A percentile compares a stretch with the other conserved stretches of the same genome.
Conservation (phyloP, 2,888 invertebrate species). For the Apodemia mormo region DNA sequence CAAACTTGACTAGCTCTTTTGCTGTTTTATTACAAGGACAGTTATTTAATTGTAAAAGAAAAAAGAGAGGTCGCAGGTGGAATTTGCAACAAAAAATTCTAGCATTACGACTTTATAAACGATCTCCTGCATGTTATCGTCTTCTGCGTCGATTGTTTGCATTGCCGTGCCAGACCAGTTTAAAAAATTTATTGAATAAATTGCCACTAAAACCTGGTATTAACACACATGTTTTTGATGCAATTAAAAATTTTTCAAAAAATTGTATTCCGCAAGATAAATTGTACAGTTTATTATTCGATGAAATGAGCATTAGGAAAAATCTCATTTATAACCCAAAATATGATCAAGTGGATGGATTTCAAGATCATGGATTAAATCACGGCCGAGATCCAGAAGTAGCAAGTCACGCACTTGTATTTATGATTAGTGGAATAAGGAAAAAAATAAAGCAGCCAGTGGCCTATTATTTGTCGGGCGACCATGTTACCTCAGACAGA, state of each 20-base stretch:
- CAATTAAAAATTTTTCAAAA: not conserved
- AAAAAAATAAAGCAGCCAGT: not conserved
- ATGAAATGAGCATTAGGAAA: conserved; percentile 2
- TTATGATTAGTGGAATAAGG: no score
- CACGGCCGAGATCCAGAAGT: no score
- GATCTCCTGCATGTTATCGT: no score
- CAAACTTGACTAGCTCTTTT: no score
- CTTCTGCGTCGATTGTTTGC: not conserved
- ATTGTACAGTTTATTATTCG: not conserved
- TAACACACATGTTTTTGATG: not conserved
- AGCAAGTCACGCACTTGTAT: no score
- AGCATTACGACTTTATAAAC: not conserved
- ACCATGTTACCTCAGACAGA: not conserved
- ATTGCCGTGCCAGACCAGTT: not conserved
- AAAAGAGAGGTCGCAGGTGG: no score
- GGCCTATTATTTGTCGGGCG: not conserved
- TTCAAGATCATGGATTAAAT: not conserved
- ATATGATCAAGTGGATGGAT: not conserved
- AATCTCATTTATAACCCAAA: no score
- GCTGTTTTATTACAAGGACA: no score
- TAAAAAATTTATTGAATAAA: not conserved
- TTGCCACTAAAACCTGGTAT: not conserved
- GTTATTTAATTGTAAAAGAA: no score
- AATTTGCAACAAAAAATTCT: not conserved
- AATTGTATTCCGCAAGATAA: no score